Percentiles rank a stretch among this genome's conserved stretches.
These are phyloP conservation scores for Rhinolophus ferrumequinum DNA, from an alignment of 2,113 vertebrate genomes.

Conservation along the genomic window DNA sequence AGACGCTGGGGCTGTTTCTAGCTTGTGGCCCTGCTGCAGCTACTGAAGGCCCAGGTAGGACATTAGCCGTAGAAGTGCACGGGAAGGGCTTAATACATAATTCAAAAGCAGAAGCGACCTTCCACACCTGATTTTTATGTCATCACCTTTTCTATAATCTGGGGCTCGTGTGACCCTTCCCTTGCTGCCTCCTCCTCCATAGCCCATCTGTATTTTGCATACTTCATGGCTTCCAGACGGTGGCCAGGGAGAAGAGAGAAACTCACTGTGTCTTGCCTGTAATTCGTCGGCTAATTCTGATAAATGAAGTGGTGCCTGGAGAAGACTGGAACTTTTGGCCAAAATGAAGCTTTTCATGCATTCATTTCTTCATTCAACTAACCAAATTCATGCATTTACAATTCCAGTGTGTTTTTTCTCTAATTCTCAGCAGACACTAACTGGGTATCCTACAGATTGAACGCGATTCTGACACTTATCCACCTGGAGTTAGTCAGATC, in stretches of 20 bases:
- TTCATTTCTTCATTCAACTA: not conserved
- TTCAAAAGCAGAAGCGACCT: not conserved
- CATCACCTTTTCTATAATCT: not conserved
- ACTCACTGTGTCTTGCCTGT: slow-evolving; percentile 25
- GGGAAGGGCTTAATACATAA: not conserved
- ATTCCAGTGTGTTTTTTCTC: not conserved
- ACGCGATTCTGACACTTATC: not conserved
- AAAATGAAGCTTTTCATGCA: slow-evolving; percentile 26
- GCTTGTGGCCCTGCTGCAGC: not conserved
- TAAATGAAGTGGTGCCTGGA: slow-evolving; percentile 46
- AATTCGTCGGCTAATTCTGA: slow-evolving; percentile 58
- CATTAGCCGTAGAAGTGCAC: not conserved
- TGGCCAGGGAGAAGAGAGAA: not conserved
- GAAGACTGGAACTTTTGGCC: slow-evolving; percentile 20
- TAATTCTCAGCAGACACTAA: not conserved
- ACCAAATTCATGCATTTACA: not conserved
- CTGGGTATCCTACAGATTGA: not conserved
- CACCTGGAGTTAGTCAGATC: not conserved
- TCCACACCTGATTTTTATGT: not conserved
- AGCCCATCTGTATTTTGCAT: not conserved
- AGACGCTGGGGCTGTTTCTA: not conserved
- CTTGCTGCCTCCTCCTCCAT: not conserved
- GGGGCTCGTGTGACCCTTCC: not conserved
- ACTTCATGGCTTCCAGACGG: slow-evolving; percentile 30
- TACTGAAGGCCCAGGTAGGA: not conserved